These are phyloP conservation scores for Buphagus erythrorhynchus DNA, from an alignment of 2,797 vertebrate species.

Conservation along the genomic window DNA sequence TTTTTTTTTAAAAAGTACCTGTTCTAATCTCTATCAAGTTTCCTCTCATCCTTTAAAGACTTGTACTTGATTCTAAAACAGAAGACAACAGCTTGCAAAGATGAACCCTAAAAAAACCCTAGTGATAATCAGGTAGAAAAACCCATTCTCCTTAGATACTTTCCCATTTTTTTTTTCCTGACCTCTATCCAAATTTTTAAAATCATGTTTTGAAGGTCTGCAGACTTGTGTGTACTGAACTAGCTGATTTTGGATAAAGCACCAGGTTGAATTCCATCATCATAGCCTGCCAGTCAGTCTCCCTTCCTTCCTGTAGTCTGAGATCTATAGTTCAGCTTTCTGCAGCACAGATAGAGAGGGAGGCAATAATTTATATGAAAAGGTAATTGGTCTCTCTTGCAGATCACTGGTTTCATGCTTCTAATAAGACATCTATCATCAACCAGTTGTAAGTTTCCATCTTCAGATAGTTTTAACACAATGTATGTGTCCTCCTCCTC, in stretches of 20 bases:
- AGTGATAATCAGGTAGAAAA: neutral
- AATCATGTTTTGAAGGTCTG: neutral
- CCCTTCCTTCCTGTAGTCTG: neutral
- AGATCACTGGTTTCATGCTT: slow-evolving; percentile 28
- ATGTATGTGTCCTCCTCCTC: neutral
- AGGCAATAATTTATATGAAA: neutral
- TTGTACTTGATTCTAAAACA: neutral
- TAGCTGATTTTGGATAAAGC: neutral
- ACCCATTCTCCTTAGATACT: neutral
- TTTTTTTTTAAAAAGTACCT: neutral
- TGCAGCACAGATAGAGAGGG: neutral
- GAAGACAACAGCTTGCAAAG: neutral
- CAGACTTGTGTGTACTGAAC: neutral
- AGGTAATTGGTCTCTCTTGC: slow-evolving; percentile 5
- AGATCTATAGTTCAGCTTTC: neutral
- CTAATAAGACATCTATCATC: neutral
- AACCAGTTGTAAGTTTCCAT: neutral
- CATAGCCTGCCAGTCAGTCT: neutral
- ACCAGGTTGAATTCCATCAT: neutral
- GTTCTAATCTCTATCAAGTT: neutral
- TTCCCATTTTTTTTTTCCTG: neutral
- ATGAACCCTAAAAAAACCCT: neutral
- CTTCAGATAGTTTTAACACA: neutral
- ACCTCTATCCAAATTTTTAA: neutral
- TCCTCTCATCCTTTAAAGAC: neutral